Evolutionary conservation across 2,113 vertebrate species (phyloP).

Genomic region (Struthidea cinerea): DNA sequence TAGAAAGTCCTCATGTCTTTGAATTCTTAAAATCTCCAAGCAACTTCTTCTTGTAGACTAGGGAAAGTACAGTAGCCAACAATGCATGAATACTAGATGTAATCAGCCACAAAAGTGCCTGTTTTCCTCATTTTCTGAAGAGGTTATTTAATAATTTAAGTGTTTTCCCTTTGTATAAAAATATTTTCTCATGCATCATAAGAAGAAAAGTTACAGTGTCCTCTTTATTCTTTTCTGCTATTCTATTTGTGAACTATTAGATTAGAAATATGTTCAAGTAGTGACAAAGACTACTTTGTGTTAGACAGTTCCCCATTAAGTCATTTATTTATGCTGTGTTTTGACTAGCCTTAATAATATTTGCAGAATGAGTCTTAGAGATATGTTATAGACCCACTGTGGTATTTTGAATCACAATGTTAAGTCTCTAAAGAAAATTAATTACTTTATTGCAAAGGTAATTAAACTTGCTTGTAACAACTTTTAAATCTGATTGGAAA

Average conservation of each 20-base stretch:
- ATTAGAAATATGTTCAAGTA: neutral
- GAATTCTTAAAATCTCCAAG: neutral
- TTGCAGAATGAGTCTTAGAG: neutral
- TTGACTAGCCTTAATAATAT: neutral
- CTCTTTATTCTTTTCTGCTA: neutral
- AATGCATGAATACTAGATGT: neutral
- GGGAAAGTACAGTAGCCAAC: neutral
- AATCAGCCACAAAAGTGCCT: neutral
- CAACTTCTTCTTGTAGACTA: neutral
- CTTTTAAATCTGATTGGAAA: constrained; percentile 1
- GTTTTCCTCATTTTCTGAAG: neutral
- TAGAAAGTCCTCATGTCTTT: neutral
- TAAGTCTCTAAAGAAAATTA: constrained; percentile 20
- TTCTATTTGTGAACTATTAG: neutral
- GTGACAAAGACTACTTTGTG: neutral
- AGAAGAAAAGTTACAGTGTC: neutral
- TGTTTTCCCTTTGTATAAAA: neutral
- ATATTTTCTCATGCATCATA: neutral
- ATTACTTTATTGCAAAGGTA: neutral
- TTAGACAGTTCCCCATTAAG: neutral
- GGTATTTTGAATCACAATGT: neutral
- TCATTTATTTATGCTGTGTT: neutral
- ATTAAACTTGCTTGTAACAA: neutral
- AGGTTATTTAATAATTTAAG: neutral
- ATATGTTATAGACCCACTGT: neutral